Evolutionary conservation across 2,888 invertebrate genomes (phyloP).

Genomic region (Cataglyphis altisquamis): DNA sequence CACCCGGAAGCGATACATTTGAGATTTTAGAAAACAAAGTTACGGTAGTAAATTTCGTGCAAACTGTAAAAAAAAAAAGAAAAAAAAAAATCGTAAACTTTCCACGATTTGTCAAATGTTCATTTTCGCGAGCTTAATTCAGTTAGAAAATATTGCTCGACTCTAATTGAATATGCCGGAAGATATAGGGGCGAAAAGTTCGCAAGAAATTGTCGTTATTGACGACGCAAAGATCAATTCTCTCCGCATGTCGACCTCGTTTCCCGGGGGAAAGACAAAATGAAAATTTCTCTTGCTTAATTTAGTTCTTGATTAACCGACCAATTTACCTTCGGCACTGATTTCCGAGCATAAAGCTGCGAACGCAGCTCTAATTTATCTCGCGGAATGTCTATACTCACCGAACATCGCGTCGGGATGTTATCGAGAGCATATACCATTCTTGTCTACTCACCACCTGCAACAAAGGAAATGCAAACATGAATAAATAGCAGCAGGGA

Average conservation of each 20-base stretch:
- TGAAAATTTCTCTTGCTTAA: constrained; percentile 26
- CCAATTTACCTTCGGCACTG: constrained; percentile 37
- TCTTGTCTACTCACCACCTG: constrained; percentile 77
- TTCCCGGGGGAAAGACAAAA: neutral
- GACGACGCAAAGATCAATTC: constrained; percentile 22
- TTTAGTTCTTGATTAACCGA: constrained; percentile 15
- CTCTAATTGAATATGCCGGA: constrained; percentile 37
- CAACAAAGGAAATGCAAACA: constrained; percentile 68
- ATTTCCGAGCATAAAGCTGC: constrained; percentile 5
- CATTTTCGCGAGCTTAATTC: constrained; percentile 1
- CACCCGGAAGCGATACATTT: constrained; percentile 28
- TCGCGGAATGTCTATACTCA: constrained; percentile 9
- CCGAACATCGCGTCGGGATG: constrained; percentile 4
- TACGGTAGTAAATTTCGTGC: neutral
- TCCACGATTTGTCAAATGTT: constrained; percentile 22
- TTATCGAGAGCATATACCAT: neutral
- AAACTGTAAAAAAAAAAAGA: neutral
- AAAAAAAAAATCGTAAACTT: constrained; percentile 4
- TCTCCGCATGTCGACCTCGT: constrained; percentile 7
- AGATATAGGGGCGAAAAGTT: constrained; percentile 19
- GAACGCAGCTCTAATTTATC: constrained; percentile 13
- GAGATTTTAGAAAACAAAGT: neutral
- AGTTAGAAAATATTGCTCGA: constrained; percentile 23
- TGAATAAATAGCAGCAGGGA: constrained; percentile 47
- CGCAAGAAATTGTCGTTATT: constrained; percentile 2